These are phyloP conservation scores for Drosophila pseudoobscura DNA, from an alignment of 1,140 invertebrate genomes.

Conservation along the genomic window DNA sequence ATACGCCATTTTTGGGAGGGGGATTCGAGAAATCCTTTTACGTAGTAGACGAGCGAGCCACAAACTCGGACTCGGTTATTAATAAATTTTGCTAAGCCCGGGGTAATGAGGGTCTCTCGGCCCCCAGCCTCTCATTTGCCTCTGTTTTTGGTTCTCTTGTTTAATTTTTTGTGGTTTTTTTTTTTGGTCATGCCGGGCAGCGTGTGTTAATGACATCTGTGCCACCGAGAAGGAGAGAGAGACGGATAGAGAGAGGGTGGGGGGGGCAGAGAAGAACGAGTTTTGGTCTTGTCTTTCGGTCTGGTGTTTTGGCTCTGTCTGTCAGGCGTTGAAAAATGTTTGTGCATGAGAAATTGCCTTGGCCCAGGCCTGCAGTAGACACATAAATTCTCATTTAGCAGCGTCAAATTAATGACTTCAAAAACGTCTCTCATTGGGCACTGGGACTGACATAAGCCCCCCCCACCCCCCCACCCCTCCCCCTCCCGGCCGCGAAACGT, in stretches of 20 bases:
- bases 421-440: conserved; percentile 27
- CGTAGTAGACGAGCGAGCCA: conserved; percentile 18
- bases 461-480: background rate
- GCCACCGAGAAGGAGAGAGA: background rate
- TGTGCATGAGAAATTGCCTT: conserved; percentile 69
- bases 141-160: conserved; percentile 20
- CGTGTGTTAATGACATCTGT: conserved; percentile 79
- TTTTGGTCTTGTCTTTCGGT: conserved; percentile 33
- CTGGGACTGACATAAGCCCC: too few relatives aligned
- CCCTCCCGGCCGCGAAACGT: too few relatives aligned
- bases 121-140: conserved; percentile 5
- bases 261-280: conserved; percentile 36
- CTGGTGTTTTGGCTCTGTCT: conserved; percentile 38
- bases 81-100: conserved; percentile 48
- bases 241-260: background rate
- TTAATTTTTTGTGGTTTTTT: conserved; percentile 21
- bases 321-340: conserved; percentile 71
- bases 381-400: conserved; percentile 80
- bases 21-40: conserved; percentile 42
- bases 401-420: conserved; percentile 78
- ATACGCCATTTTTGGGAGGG: background rate
- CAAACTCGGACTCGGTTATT: conserved; percentile 27
- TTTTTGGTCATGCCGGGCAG: conserved; percentile 45
- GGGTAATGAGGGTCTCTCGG: conserved; percentile 22
- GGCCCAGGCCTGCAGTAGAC: conserved; percentile 63